A percentile compares a stretch with the other conserved stretches of the same genome.
These are phyloP conservation scores for Atractosteus spatula DNA, from an alignment of 2,113 vertebrate genomes.

Conservation along the genomic window DNA sequence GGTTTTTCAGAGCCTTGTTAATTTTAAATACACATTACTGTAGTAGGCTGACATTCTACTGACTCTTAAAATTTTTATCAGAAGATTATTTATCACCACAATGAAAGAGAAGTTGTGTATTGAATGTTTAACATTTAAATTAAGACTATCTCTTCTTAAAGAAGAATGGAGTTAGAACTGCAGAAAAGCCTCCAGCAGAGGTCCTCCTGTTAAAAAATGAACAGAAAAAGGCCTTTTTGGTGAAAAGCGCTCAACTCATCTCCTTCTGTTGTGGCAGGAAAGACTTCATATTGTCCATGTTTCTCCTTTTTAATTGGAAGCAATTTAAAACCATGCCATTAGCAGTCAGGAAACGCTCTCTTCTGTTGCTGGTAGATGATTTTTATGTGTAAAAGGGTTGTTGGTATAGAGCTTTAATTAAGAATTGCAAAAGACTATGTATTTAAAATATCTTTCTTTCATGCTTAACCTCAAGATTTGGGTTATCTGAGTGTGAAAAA, in stretches of 20 bases:
- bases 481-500: conserved; percentile 32
- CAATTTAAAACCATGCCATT: conserved; percentile 48
- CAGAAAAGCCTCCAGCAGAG: conserved; percentile 43
- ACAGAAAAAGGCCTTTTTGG: conserved; percentile 21
- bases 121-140: not conserved
- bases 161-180: not conserved
- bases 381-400: conserved; percentile 56
- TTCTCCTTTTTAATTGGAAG: conserved; percentile 44
- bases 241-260: conserved; percentile 1
- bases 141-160: not conserved
- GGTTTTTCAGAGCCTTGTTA: too few relatives aligned
- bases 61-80: too few relatives aligned
- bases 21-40: too few relatives aligned
- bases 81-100: too few relatives aligned
- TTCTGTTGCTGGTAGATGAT: conserved; percentile 46
- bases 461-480: conserved; percentile 43
- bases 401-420: conserved; percentile 48
- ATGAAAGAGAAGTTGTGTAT: too few relatives aligned
- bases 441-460: conserved; percentile 29
- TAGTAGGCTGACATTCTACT: too few relatives aligned
- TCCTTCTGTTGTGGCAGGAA: conserved; percentile 28
- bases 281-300: conserved; percentile 36
- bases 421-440: conserved; percentile 46
- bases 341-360: conserved; percentile 45
- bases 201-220: conserved; percentile 47